Evolutionary conservation across 2,113 vertebrate genomes (phyloP).

Genomic region (Anarrhichthys ocellatus): DNA sequence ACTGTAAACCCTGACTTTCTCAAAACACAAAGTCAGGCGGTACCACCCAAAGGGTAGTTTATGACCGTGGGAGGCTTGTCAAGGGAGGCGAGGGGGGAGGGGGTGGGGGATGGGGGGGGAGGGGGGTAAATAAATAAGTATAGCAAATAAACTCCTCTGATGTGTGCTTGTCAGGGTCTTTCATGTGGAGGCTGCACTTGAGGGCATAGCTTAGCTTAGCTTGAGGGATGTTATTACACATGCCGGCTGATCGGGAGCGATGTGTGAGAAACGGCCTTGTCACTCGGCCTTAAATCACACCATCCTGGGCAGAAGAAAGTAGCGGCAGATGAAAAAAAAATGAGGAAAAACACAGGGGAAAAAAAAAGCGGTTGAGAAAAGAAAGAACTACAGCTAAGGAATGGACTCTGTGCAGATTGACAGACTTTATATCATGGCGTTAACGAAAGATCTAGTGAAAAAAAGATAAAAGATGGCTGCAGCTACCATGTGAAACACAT

Average conservation of each 20-base stretch:
- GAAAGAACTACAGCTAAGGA: slow-evolving; percentile 1
- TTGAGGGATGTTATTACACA: slow-evolving; percentile 78
- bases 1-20: slow-evolving; percentile 42
- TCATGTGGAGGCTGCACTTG: slow-evolving; percentile 77
- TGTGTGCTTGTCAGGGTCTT: slow-evolving; percentile 76
- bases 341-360: not conserved
- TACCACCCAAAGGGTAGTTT: slow-evolving; percentile 62
- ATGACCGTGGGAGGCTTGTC: slow-evolving; percentile 65
- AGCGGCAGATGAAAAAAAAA: slow-evolving; percentile 11
- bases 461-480: slow-evolving; percentile 21
- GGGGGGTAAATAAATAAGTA: slow-evolving; percentile 71
- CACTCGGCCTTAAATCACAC: slow-evolving; percentile 74
- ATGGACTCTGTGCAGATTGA: not conserved
- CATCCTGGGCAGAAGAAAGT: slow-evolving; percentile 47
- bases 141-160: slow-evolving; percentile 75
- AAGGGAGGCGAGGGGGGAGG: slow-evolving; percentile 30
- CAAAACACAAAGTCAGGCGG: slow-evolving; percentile 32
- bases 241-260: slow-evolving; percentile 75
- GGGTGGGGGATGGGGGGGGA: slow-evolving; percentile 21
- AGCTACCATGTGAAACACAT: slow-evolving; percentile 29
- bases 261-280: slow-evolving; percentile 80
- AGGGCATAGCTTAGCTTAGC: slow-evolving; percentile 79
- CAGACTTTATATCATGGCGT: slow-evolving; percentile 2
- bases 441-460: not conserved
- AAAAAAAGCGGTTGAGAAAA: not conserved